These are phyloP conservation scores for Turritopsis dohrnii DNA, from an alignment of 30 jellyfish, hydroid and myxozoan genomes.

Conservation along the genomic window DNA sequence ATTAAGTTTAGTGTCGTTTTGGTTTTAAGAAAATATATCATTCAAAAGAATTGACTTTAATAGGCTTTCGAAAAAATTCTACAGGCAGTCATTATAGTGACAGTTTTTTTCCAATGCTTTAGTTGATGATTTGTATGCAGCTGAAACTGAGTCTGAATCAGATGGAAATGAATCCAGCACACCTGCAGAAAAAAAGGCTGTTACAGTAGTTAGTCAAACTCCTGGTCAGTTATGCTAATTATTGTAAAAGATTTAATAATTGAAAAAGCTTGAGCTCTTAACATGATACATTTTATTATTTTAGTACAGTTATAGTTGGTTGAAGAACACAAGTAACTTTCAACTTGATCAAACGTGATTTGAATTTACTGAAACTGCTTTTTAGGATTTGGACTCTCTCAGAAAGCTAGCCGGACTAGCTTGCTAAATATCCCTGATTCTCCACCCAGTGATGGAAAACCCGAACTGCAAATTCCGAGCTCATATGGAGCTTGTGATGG, in stretches of 20 bases:
- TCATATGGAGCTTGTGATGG: background rate
- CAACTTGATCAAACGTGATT: background rate
- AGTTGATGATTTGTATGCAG: conserved; percentile 13
- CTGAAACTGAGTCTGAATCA: conserved; percentile 19
- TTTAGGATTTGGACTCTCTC: background rate
- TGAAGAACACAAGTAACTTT: no score
- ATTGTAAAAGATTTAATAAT: no score
- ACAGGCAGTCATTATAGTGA: no score
- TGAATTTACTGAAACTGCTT: background rate
- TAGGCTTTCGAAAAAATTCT: no score
- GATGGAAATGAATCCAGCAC: background rate
- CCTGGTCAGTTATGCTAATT: background rate
- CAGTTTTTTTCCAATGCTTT: background rate
- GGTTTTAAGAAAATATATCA: no score
- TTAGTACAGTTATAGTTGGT: no score
- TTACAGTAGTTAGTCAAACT: background rate
- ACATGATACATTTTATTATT: no score
- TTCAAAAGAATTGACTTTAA: no score
- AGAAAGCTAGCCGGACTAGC: background rate
- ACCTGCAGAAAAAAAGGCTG: background rate
- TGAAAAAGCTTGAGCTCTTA: no score
- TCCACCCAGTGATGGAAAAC: background rate
- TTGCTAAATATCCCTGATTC: background rate
- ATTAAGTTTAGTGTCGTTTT: no score
- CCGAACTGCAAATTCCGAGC: background rate